Conservation (phyloP, 2,797 vertebrate species). For the Dipus sagitta region DNA sequence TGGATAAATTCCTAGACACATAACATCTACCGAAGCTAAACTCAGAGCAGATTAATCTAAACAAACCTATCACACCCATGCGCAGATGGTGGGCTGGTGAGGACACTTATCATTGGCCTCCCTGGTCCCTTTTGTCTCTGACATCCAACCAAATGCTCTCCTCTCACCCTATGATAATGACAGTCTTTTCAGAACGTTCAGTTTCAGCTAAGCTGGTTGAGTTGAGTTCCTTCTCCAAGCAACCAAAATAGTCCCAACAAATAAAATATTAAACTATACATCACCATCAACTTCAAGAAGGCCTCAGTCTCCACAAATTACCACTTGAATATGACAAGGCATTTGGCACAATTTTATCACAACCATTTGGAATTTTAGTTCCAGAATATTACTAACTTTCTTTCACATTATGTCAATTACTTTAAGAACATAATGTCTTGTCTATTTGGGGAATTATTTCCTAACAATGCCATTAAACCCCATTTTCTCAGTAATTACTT, state of each 20-base stretch:
- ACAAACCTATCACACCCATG: accelerated
- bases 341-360: constrained; percentile 24
- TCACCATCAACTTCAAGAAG: not conserved
- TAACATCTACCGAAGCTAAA: no score
- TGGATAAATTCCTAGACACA: no score
- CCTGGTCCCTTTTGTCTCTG: accelerated
- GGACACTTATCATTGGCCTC: accelerated
- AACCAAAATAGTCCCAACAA: not conserved
- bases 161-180: accelerated
- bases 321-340: constrained; percentile 5
- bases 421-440: constrained; percentile 60
- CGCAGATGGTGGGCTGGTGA: accelerated
- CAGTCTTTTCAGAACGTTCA: accelerated
- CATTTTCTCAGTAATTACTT: constrained; percentile 65
- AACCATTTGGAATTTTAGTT: constrained; percentile 36
- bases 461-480: constrained; percentile 51
- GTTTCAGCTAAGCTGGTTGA: not conserved
- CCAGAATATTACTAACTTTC: constrained; percentile 55
- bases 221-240: not conserved
- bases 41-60: no score
- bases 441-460: constrained; percentile 56
- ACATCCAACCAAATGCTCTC: not conserved
- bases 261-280: constrained; percentile 8
- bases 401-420: constrained; percentile 52
- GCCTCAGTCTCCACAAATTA: constrained; percentile 11